Conservation (phyloP, 2,113 vertebrate genomes). For the Lophochroa leadbeateri region DNA sequence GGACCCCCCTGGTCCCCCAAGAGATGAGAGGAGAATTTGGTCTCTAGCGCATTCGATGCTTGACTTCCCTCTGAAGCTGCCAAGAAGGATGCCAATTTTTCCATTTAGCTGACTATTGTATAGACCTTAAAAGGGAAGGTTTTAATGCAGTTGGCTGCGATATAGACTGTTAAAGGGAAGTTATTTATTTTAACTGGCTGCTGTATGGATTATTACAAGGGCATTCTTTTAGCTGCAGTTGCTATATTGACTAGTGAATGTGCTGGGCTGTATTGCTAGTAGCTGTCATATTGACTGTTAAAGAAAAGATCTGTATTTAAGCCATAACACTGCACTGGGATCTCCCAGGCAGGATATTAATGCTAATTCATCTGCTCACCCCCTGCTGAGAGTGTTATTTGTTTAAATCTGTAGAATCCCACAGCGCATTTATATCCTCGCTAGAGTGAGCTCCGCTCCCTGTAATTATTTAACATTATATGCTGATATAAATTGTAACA, state of each 20-base stretch:
- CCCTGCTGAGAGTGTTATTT: slow-evolving; percentile 97
- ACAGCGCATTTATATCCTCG: slow-evolving; percentile 97
- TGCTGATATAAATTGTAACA: slow-evolving; percentile 96
- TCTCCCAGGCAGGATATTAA: slow-evolving; percentile 97
- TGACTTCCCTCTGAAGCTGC: slow-evolving; percentile 59
- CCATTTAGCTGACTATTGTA: slow-evolving; percentile 78
- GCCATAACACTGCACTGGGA: slow-evolving; percentile 81
- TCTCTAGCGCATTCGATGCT: slow-evolving; percentile 12
- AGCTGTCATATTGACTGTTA: slow-evolving; percentile 82
- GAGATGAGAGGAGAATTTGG: not conserved
- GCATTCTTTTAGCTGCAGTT: slow-evolving; percentile 36
- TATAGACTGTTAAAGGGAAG: slow-evolving; percentile 76
- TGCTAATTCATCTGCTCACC: slow-evolving; percentile 97
- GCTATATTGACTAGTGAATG: slow-evolving; percentile 77
- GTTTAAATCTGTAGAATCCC: slow-evolving; percentile 98
- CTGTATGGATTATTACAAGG: slow-evolving; percentile 71
- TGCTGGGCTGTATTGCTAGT: slow-evolving; percentile 71
- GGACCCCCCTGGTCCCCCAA: not conserved
- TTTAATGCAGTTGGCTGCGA: slow-evolving; percentile 79
- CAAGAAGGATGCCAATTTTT: slow-evolving; percentile 76
- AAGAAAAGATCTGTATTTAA: slow-evolving; percentile 87
- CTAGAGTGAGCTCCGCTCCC: slow-evolving; percentile 92
- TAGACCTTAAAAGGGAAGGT: slow-evolving; percentile 82
- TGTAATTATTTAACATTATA: slow-evolving; percentile 99
- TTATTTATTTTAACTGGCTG: slow-evolving; percentile 78